Conservation (phyloP, 2,113 vertebrate genomes). For the Tylochromis polylepis region DNA sequence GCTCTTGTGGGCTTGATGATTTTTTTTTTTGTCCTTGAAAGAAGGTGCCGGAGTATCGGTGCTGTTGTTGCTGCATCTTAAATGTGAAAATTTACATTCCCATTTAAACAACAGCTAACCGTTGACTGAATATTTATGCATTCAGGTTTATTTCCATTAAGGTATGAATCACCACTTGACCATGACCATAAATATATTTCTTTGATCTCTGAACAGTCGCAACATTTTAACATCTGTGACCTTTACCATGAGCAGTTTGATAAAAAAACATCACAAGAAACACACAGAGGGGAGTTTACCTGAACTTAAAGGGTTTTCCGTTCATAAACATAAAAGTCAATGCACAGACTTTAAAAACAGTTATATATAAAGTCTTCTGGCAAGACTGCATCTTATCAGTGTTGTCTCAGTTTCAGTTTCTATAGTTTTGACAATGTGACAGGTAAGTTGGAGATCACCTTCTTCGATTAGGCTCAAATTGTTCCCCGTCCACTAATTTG, state of each 20-base stretch:
- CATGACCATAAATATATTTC: background rate
- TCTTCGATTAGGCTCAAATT: background rate
- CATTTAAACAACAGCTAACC: background rate
- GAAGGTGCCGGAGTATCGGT: fast-evolving
- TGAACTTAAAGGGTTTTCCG: background rate
- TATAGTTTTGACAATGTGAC: too few species aligned
- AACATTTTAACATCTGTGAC: background rate
- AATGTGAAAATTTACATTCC: background rate
- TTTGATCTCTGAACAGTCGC: background rate
- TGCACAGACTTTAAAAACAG: background rate
- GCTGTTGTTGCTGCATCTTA: background rate
- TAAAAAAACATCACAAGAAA: background rate
- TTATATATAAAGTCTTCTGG: background rate
- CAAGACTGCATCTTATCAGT: background rate
- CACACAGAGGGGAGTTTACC: background rate
- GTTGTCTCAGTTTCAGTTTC: too few species aligned
- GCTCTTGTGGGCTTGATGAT: background rate
- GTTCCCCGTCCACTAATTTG: background rate
- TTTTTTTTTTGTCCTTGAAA: background rate
- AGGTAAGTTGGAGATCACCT: background rate
- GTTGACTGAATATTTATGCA: background rate
- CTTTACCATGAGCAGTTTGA: background rate
- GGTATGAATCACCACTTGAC: background rate
- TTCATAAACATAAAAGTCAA: background rate
- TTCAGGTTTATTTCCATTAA: background rate